Base-by-base conservation (phyloP, 1,140 invertebrate species). In the Papilio dardanus region DNA sequence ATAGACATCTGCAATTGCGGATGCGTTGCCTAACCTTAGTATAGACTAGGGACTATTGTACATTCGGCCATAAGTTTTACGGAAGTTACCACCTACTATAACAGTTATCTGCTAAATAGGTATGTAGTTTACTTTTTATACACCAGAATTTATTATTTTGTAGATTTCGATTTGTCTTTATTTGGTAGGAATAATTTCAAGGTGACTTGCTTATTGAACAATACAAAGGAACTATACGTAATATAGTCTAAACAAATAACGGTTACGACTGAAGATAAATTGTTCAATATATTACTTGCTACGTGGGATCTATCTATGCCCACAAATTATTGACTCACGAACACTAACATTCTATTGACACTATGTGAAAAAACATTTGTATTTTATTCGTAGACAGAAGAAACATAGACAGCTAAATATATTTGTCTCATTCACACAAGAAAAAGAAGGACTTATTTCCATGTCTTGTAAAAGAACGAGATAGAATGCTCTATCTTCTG, bases 311-410 rank as follows among this genome's bases (percentile, higher is more conserved):
- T 3, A 62, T 62, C 21, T 12, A 12, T 14, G 24, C 54, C 54
- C 24, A 62, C 54, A 62, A 62, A 58, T 58, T 58, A 58, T 58
- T 58, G 16, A 62, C 54, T 62, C 24, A 62, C 24, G 54, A 62
- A 62, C 54, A 14, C 24, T 30, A 5, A 42, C 14, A n/a, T 10
- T 42, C 21, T 58, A 14, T 12, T 30, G 12, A 42, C 14, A n/a
- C 4, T 42, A 7, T 58, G 21, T 62, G 54, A 62, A 30, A 28
- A 62, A 30, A 28, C 5, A 62, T 14, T 12, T 62, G 3, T 28
- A 16, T 30, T 62, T 30, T 62, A 37, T 37, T n/a, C n/a, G n/a
- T n/a, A n/a, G n/a, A n/a, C n/a, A n/a, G n/a, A n/a, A n/a, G n/a
- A n/a, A n/a, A n/a, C n/a, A n/a, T n/a, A n/a, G n/a, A n/a, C n/a